phyloP scores from a whole-genome alignment of 2,797 vertebrate genomes.

The Myoxocephalus aenaeus region DNA sequence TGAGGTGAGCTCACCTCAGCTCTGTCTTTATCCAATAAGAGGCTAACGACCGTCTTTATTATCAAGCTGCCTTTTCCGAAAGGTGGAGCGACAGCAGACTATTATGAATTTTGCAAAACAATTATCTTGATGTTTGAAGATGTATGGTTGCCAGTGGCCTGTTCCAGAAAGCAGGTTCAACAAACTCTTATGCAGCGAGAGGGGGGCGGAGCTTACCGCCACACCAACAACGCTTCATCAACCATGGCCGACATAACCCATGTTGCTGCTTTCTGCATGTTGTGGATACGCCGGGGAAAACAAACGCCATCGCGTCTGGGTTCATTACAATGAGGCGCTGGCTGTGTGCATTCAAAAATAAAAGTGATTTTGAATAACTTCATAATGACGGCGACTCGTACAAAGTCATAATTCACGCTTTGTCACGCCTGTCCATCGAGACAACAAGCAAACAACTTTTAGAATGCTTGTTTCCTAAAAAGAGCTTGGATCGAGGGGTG shows the following conservation, averaged over 20 bases:
- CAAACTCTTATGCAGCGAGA: neutral
- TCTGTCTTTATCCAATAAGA: constrained; percentile 27
- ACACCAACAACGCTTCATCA: too few species aligned
- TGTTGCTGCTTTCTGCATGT: too few species aligned
- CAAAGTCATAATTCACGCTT: too few species aligned
- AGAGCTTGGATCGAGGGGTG: too few species aligned
- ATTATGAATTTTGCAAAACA: neutral
- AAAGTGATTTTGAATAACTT: too few species aligned
- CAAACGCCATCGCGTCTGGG: too few species aligned
- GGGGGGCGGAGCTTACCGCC: neutral
- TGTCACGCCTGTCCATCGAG: too few species aligned
- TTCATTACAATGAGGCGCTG: neutral
- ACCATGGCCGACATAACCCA: too few species aligned
- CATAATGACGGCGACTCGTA: too few species aligned
- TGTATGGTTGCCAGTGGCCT: neutral
- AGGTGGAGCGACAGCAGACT: neutral
- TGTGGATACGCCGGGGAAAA: too few species aligned
- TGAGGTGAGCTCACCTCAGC: constrained; percentile 34
- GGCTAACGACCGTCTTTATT: neutral
- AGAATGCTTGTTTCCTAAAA: too few species aligned
- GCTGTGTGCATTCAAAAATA: neutral
- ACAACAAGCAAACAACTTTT: too few species aligned
- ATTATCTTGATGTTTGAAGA: neutral
- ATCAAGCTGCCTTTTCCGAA: neutral
- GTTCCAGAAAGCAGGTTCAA: neutral